Percentiles rank a stretch among this genome's conserved stretches.
Evolutionary conservation across 2,797 vertebrate genomes (phyloP).

Genomic region (Tapera naevia): DNA sequence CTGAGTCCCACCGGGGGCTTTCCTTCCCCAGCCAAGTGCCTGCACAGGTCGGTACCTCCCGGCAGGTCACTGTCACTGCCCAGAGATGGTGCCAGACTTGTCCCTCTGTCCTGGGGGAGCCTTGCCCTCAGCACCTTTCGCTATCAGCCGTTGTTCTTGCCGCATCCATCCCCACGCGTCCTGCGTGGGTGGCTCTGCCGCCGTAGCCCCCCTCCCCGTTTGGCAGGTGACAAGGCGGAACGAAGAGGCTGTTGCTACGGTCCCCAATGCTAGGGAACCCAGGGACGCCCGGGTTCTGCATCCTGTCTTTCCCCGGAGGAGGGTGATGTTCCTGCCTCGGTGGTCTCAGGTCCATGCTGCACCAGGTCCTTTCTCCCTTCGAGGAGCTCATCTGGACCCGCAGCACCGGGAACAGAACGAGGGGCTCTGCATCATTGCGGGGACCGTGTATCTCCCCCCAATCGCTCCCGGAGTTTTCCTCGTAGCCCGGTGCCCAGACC

Average conservation of each 20-base stretch:
- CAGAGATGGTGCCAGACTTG: neutral
- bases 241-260: neutral
- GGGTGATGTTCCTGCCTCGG: neutral
- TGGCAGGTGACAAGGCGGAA: neutral
- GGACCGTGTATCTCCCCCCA: fast-evolving
- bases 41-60: neutral
- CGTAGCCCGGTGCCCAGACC: fast-evolving
- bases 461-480: fast-evolving
- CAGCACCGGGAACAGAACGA: neutral
- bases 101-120: neutral
- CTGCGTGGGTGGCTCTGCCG: neutral
- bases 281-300: neutral
- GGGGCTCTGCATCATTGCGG: fast-evolving
- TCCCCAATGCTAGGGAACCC: no score
- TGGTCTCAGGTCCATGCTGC: no score
- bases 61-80: neutral
- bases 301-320: fast-evolving
- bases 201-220: neutral
- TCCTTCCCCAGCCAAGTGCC: fast-evolving
- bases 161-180: neutral
- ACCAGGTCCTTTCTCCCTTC: neutral
- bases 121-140: neutral
- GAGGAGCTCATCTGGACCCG: neutral
- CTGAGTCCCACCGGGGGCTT: neutral
- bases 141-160: neutral